Conservation (phyloP, 2,888 invertebrate species). For the Neocrepidodera transversa region DNA sequence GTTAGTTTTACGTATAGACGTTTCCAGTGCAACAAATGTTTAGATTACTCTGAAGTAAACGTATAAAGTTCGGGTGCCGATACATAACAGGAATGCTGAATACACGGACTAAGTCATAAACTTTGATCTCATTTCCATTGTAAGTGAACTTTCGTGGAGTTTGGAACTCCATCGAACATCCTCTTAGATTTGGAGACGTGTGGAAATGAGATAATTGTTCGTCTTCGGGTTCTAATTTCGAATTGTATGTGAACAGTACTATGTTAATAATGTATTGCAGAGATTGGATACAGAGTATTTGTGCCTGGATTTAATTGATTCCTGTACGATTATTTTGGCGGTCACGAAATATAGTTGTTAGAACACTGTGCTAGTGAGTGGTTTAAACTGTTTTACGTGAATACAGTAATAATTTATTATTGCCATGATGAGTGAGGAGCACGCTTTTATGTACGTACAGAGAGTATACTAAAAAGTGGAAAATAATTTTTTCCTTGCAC, state of each 20-base stretch:
- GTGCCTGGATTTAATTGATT: slow-evolving; percentile 7
- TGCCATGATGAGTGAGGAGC: too few relatives aligned
- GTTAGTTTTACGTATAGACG: slow-evolving; percentile 7
- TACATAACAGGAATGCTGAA: slow-evolving; percentile 4
- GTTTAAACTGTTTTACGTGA: background rate
- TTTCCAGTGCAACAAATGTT: slow-evolving; percentile 14
- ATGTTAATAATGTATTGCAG: slow-evolving; percentile 10
- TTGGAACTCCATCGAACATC: slow-evolving; percentile 19
- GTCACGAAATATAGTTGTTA: background rate
- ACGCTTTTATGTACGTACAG: too few relatives aligned
- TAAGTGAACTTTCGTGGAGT: slow-evolving; percentile 15
- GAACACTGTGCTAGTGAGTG: background rate
- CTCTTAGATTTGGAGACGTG: slow-evolving; percentile 19
- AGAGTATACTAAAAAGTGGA: too few relatives aligned
- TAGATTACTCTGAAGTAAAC: background rate
- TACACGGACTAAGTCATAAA: slow-evolving; percentile 15
- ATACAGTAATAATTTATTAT: too few relatives aligned
- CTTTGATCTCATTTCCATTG: slow-evolving; percentile 26
- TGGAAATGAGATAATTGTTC: slow-evolving; percentile 26
- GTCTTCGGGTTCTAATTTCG: slow-evolving; percentile 15
- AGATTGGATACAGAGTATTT: slow-evolving; percentile 7
- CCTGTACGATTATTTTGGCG: background rate
- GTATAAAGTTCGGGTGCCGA: slow-evolving; percentile 9
- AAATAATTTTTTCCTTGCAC: too few relatives aligned
- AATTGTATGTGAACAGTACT: slow-evolving; percentile 15